Base-by-base conservation (phyloP, 2,113 vertebrate genomes). In the Rhinolophus sinicus region DNA sequence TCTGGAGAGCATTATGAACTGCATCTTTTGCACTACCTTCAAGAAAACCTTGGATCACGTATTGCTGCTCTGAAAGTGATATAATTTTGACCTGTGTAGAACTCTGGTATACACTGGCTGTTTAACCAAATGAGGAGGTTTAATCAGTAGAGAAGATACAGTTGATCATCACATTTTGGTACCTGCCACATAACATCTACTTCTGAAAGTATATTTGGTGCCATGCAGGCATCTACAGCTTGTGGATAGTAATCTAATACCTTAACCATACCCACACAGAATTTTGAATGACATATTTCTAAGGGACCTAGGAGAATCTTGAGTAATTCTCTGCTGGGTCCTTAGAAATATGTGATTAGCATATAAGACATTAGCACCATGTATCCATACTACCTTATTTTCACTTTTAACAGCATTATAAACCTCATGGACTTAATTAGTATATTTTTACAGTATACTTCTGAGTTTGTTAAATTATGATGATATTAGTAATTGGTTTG, bases 1-100 rank as follows among this genome's bases (percentile, higher is more conserved):
- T 99, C 99, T 0, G 99, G 99, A 96, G 99, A 99, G 93, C 99
- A 99, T 97, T 99, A 99, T 30, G 99, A 99, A 98, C 98, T 99
- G 94, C 98, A 99, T 81, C 98, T 99, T 44, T 98, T 99, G 62
- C 98, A 99, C 97, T 99, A 99, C 93, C 98, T 99, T 97, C 99
- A 99, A 92, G 99, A 99, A 96, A 99, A 99, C 85, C 98, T 99
- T 96, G 99, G 99, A 47, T 99, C 99, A 28, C 98, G 0, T 24
- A 98, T 99, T 83, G 99, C 99, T 94, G 98, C 98, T 77, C 97
- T 99, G 97, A 99, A 99, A 98, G 98, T 98, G n/a, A 98, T 98
- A 92, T 99, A 96, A 97, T 95, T 88, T 62, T 52, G 92, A 94
- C 93, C 94, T 96, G 69, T 94, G 70, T 93, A 89, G 95, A 96